These are phyloP conservation scores for Zaprionus ghesquierei DNA, from an alignment of 1,140 invertebrate species.

Conservation along the genomic window DNA sequence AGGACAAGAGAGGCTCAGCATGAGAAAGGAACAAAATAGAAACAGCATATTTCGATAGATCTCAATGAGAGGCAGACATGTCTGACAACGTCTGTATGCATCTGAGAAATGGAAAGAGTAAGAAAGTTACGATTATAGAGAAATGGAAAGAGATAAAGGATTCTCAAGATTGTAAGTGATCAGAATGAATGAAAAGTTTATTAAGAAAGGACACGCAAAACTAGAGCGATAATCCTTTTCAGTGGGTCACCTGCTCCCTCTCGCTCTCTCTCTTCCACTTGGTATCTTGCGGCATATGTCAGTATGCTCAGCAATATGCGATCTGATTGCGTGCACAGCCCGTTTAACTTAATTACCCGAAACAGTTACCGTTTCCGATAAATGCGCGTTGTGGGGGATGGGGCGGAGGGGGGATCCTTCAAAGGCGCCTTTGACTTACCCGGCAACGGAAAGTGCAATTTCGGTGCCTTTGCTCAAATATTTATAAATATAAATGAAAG, in stretches of 20 bases:
- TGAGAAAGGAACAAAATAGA: too few relatives aligned
- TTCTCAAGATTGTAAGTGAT: too few relatives aligned
- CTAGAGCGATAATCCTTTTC: not conserved
- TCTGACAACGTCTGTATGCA: too few relatives aligned
- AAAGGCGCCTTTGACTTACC: constrained; percentile 23
- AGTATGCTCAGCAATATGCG: not conserved
- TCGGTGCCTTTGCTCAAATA: constrained; percentile 62
- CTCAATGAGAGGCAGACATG: too few relatives aligned
- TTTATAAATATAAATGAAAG: constrained; percentile 70
- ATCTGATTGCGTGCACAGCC: constrained; percentile 10
- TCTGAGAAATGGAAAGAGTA: too few relatives aligned
- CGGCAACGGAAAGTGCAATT: not conserved
- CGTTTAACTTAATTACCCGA: constrained; percentile 63
- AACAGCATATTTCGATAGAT: too few relatives aligned
- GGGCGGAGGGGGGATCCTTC: not conserved
- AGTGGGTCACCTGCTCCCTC: not conserved
- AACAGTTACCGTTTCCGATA: constrained; percentile 11
- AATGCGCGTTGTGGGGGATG: not conserved
- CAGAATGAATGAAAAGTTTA: too few relatives aligned
- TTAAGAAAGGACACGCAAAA: too few relatives aligned
- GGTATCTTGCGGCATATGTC: not conserved
- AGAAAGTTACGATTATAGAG: too few relatives aligned
- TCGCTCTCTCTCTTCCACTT: not conserved
- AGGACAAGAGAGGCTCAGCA: too few relatives aligned
- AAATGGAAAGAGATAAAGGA: too few relatives aligned